These are phyloP conservation scores for Albula glossodonta DNA, from an alignment of 2,113 vertebrate species.

Conservation along the genomic window DNA sequence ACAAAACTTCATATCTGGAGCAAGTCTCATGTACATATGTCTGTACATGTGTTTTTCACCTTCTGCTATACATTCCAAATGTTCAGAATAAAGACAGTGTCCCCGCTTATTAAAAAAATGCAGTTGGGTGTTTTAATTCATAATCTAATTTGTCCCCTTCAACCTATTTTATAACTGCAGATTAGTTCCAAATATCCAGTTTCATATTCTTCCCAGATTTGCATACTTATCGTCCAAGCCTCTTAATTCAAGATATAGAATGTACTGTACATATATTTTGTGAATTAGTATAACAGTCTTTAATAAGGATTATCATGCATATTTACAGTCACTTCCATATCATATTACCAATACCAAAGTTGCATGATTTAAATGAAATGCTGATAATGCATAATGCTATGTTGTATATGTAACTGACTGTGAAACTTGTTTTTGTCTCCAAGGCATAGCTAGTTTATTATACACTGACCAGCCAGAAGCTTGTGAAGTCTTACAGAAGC, in stretches of 20 bases:
- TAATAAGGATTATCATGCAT: conserved; percentile 59
- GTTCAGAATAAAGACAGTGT: not conserved
- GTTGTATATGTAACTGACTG: not conserved
- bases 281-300: conserved; percentile 52
- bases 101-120: conserved; percentile 31
- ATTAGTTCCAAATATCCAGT: conserved; percentile 59
- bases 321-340: conserved; percentile 48
- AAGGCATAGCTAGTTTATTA: conserved; percentile 62
- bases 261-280: conserved; percentile 58
- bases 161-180: conserved; percentile 52
- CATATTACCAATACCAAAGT: conserved; percentile 19
- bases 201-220: conserved; percentile 55
- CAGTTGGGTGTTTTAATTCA: conserved; percentile 49
- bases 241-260: conserved; percentile 64
- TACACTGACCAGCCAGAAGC: conserved; percentile 49
- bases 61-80: conserved; percentile 31
- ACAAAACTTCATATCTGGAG: conserved; percentile 19
- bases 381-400: conserved; percentile 22
- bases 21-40: conserved; percentile 5
- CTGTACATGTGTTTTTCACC: not conserved
- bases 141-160: conserved; percentile 61
- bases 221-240: conserved; percentile 58
- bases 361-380: conserved; percentile 24
- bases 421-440: conserved; percentile 24
- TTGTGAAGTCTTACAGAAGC: conserved; percentile 56